These are phyloP conservation scores for Poecilia wingei DNA, from an alignment of 2,797 vertebrate genomes.

Conservation along the genomic window DNA sequence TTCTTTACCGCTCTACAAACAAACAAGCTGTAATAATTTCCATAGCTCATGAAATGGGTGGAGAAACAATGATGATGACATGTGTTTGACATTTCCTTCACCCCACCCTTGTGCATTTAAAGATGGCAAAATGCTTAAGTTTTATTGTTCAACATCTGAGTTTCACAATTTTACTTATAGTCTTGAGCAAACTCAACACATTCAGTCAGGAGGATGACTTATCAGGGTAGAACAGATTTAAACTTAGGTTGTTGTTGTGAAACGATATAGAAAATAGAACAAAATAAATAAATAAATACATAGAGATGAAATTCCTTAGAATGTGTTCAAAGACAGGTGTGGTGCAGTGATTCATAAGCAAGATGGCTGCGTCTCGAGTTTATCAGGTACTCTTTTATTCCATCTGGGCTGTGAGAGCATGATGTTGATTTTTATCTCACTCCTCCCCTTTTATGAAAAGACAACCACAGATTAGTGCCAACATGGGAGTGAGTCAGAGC, in stretches of 20 bases:
- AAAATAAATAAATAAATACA: background rate
- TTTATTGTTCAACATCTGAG: conserved; percentile 15
- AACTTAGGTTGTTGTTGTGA: background rate
- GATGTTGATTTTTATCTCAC: conserved; percentile 1
- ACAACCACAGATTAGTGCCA: background rate
- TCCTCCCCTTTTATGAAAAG: background rate
- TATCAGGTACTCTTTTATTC: background rate
- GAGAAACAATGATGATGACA: conserved; percentile 27
- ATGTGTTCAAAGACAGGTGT: conserved; percentile 8
- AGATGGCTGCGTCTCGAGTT: background rate
- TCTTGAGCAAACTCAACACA: conserved; percentile 3
- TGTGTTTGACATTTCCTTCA: conserved; percentile 10
- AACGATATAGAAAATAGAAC: no score
- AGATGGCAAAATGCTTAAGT: conserved; percentile 7
- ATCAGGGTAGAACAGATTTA: background rate
- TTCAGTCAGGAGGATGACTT: conserved; percentile 4
- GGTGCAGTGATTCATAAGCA: background rate
- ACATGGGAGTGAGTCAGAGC: background rate
- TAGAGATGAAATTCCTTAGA: conserved; percentile 14
- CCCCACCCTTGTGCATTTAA: background rate
- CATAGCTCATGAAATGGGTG: conserved; percentile 36
- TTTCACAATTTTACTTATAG: conserved; percentile 8
- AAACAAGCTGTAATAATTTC: conserved; percentile 28
- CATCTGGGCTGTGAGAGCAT: background rate
- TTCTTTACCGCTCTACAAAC: background rate